A percentile compares a stretch with the other conserved stretches of the same genome.
Conservation (phyloP, 23 tunicate genomes). For the Halocynthia roretzi region DNA sequence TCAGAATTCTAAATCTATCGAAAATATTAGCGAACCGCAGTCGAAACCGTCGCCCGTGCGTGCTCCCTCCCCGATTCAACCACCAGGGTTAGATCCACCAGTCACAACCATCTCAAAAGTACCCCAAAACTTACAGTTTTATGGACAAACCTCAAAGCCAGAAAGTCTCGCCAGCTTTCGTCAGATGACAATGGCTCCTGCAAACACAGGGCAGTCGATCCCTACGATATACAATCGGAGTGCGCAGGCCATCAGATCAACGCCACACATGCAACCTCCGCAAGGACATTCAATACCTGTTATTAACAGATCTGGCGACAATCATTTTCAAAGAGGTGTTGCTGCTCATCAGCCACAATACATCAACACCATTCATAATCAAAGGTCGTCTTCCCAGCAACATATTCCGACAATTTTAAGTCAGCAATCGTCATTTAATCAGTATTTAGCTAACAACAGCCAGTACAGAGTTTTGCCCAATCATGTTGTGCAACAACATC, state of each 20-base stretch:
- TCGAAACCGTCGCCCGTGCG: conserved; percentile 20
- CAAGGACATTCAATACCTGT: conserved; percentile 24
- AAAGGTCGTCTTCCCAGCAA: not conserved
- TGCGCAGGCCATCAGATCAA: not conserved
- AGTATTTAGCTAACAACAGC: not conserved
- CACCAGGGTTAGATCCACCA: no score
- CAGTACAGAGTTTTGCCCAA: not conserved
- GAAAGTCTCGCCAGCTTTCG: no score
- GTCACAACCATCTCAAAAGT: no score
- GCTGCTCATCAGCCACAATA: not conserved
- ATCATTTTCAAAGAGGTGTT: not conserved
- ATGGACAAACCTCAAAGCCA: not conserved
- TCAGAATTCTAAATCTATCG: not conserved
- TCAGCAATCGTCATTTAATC: not conserved
- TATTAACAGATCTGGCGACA: not conserved
- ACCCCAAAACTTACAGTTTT: not conserved
- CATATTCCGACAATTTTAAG: conserved; percentile 7
- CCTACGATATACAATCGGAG: conserved; percentile 18
- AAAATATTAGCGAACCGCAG: not conserved
- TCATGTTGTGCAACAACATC: not conserved
- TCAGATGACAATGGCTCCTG: not conserved
- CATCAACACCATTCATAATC: conserved; percentile 1
- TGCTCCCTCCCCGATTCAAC: conserved; percentile 11
- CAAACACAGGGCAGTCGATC: not conserved
- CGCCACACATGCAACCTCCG: not conserved